phyloP scores from a whole-genome alignment of 2,113 vertebrate species.

The Hiodon alosoides region DNA sequence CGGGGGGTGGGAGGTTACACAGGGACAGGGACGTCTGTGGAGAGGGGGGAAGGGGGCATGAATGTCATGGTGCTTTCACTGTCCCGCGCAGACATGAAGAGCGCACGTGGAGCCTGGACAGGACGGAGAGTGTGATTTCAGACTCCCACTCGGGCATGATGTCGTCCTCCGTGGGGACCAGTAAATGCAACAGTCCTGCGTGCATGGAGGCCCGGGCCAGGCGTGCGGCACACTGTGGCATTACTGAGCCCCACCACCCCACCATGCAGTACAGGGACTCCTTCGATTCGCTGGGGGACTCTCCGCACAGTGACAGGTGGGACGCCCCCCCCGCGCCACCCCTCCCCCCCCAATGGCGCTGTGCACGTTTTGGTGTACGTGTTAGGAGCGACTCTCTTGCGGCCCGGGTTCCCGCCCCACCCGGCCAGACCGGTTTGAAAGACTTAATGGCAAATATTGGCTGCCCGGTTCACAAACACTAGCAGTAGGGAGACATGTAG shows the following conservation, averaged over 20 bases:
- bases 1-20: background rate
- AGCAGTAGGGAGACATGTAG: background rate
- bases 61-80: constrained; percentile 15
- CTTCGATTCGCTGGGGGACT: constrained; percentile 88
- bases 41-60: background rate
- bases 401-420: background rate
- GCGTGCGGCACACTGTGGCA: constrained; percentile 76
- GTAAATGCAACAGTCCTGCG: constrained; percentile 94
- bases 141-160: constrained; percentile 91
- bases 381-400: constrained; percentile 1
- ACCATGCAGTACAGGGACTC: constrained; percentile 81
- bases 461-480: background rate
- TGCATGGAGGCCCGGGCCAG: constrained; percentile 81
- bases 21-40: background rate
- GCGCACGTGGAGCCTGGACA: constrained; percentile 94
- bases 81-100: constrained; percentile 78
- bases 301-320: constrained; percentile 95
- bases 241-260: constrained; percentile 65
- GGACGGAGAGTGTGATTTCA: constrained; percentile 87
- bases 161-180: constrained; percentile 92
- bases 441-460: constrained; percentile 9
- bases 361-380: background rate
- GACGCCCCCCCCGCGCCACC: background rate
- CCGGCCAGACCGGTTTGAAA: constrained; percentile 1
- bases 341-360: background rate